Base-by-base conservation (phyloP, 2,797 vertebrate species). In the Cephalopachus bancanus region DNA sequence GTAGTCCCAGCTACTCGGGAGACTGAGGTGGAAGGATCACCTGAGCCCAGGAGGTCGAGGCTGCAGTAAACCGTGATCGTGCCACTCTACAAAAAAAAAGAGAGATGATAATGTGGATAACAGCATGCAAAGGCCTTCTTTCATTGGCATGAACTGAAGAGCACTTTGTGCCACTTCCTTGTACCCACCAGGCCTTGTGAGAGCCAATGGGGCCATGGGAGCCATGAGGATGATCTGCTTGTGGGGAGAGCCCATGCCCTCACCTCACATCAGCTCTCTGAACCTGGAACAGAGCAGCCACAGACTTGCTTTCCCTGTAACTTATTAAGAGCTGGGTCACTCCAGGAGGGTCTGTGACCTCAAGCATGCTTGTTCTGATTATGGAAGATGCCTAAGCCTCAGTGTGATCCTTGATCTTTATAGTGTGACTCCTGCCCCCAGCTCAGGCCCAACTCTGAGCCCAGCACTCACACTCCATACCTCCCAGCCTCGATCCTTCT, bases 301-400 rank as follows among this genome's bases (percentile, higher is more conserved):
- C 59, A 83, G 1, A 30, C 9, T 53, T 20, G 5, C 67, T 59
- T 14, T 28, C 76, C 81, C 65, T 78, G 37, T 28, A 17, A 22
- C 4, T 0, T 62, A 15, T 0, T n/a, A 9, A 59, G n/a, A 11
- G 55, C 11, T 16, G 33, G 28, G 7, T n/a, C 3, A 1, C 5
- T 15, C 11, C 20, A 60, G 33, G 28, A 76, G 24, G 71, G 16
- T 69, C 74, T 19, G 5, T 26, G 88, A 33, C 37, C 44, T 55
- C 72, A 71, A 22, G 2, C 10, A 1, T 24, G 10, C 15, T 76
- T 57, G 26, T 24, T 72, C 44, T 33, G 2, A 24, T 33, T 19
- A 9, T 0, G 3, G 65, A 79, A 95, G 91, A 57, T 24, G 15
- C 74, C 20, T 44, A 6, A 0, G 1, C 53, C 72, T 30, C 71